Percentiles rank a stretch among this genome's conserved stretches.
phyloP scores from a whole-genome alignment of 2,797 vertebrate species.

The Thalassophryne amazonica region DNA sequence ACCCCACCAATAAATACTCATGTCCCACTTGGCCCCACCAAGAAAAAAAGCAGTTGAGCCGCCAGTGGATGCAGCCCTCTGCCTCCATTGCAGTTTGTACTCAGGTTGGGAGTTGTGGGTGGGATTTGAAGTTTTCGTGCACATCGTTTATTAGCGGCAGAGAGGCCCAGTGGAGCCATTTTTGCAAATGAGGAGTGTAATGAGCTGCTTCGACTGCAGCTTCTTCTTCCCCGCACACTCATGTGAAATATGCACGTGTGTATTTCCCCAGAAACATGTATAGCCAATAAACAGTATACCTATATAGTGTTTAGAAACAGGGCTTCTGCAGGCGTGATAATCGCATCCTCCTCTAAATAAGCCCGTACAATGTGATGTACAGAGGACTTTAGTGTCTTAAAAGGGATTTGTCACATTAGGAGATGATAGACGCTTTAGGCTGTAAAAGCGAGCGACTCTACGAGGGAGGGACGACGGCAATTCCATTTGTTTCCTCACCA shows the following conservation, averaged over 20 bases:
- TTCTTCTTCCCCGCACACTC: conserved; percentile 4
- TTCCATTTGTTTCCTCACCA: conserved; percentile 61
- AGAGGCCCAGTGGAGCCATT: conserved; percentile 17
- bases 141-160: conserved; percentile 19
- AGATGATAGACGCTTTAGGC: conserved; percentile 32
- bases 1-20: no score
- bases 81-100: background rate
- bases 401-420: conserved; percentile 54
- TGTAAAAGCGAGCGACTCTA: conserved; percentile 6
- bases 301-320: background rate
- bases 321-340: conserved; percentile 6
- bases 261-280: background rate
- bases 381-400: conserved; percentile 19
- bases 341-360: conserved; percentile 26
- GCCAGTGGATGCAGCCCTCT: no score
- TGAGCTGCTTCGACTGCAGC: conserved; percentile 5
- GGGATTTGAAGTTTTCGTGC: background rate
- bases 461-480: conserved; percentile 25
- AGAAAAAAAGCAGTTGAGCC: no score
- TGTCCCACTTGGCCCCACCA: no score
- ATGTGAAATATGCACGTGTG: background rate
- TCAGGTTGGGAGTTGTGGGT: background rate
- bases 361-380: background rate
- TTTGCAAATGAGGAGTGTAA: conserved; percentile 21
- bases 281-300: background rate